Conservation (phyloP, 2,113 vertebrate species). For the Rhegmatorhina hoffmannsi region DNA sequence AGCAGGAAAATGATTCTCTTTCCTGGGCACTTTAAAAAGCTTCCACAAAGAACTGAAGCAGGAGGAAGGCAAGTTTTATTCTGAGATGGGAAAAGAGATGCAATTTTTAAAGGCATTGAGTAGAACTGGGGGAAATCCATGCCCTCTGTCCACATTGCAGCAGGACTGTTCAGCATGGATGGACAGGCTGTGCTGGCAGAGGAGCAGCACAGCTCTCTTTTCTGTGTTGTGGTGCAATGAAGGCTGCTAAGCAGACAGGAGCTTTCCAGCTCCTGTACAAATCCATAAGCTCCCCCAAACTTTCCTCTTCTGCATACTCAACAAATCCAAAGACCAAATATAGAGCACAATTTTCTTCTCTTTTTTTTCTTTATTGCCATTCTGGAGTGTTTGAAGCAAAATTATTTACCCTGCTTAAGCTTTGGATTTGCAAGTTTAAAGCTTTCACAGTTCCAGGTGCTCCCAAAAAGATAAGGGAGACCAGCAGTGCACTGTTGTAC, state of each 20-base stretch:
- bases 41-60: background rate
- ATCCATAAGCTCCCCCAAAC: background rate
- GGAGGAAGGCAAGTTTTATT: background rate
- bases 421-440: slow-evolving; percentile 78
- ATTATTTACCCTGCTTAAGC: slow-evolving; percentile 52
- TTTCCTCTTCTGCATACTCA: background rate
- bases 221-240: background rate
- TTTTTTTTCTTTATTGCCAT: background rate
- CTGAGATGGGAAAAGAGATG: background rate
- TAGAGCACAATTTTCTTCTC: background rate
- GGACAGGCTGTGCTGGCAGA: background rate
- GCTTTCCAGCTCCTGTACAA: slow-evolving; percentile 11
- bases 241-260: background rate
- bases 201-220: background rate
- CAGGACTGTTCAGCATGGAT: background rate
- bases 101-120: background rate
- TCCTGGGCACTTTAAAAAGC: background rate
- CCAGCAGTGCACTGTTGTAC: slow-evolving; percentile 17
- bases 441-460: slow-evolving; percentile 74
- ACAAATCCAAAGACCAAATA: slow-evolving; percentile 57
- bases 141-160: background rate
- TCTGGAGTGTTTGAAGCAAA: slow-evolving; percentile 52
- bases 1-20: background rate
- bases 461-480: slow-evolving; percentile 75
- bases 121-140: background rate